Percentiles rank a stretch among this genome's conserved stretches.
These are phyloP conservation scores for Notarius quadriscutis DNA, from an alignment of 2,113 vertebrate species.

Conservation along the genomic window DNA sequence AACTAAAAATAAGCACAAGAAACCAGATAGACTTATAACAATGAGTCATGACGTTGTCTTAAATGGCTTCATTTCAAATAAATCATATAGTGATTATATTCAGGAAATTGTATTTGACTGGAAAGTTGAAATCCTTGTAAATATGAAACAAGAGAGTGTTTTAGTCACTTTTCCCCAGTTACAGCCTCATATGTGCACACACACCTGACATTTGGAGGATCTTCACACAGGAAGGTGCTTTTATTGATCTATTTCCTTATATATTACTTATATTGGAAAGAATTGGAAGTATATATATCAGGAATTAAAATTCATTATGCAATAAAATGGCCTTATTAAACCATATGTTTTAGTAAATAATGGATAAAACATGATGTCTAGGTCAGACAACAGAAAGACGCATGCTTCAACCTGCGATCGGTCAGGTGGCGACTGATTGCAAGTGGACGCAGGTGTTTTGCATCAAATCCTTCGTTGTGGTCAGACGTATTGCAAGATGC, in stretches of 20 bases:
- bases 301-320: neutral
- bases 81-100: neutral
- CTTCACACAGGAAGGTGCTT: neutral
- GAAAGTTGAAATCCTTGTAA: neutral
- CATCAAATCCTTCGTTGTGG: too few relatives aligned
- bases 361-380: neutral
- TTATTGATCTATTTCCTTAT: neutral
- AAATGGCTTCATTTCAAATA: neutral
- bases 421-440: too few relatives aligned
- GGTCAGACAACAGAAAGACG: too few relatives aligned
- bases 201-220: neutral
- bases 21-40: neutral
- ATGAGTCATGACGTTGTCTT: neutral
- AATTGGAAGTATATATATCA: neutral
- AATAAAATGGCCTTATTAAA: neutral
- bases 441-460: too few relatives aligned
- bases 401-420: too few relatives aligned
- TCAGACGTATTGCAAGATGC: too few relatives aligned
- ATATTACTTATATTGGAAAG: neutral
- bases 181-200: neutral
- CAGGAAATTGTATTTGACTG: neutral
- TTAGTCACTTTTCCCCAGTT: neutral
- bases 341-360: neutral
- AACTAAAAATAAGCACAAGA: neutral
- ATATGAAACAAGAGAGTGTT: neutral